These are phyloP conservation scores for Chaetodon trifascialis DNA, from an alignment of 2,113 vertebrate species.

Conservation along the genomic window DNA sequence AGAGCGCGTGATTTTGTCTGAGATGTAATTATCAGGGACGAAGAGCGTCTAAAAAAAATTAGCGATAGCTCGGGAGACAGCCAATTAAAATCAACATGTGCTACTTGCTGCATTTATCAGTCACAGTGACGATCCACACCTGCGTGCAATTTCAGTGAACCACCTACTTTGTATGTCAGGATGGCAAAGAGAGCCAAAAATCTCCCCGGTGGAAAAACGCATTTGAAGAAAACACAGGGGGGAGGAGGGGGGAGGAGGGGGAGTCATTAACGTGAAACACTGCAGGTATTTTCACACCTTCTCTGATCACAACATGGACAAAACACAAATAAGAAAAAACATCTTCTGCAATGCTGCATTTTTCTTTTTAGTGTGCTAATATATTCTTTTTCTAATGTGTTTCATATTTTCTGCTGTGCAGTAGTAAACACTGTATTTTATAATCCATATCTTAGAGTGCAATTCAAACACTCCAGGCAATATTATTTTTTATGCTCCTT, in stretches of 20 bases:
- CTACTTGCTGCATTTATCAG: slow-evolving; percentile 15
- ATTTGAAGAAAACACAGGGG: slow-evolving; percentile 17
- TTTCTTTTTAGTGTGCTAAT: too few relatives aligned
- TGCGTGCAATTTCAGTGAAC: slow-evolving; percentile 33
- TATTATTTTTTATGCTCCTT: too few relatives aligned
- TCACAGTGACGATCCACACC: slow-evolving; percentile 14
- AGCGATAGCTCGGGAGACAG: background rate
- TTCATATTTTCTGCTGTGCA: too few relatives aligned
- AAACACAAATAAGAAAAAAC: too few relatives aligned
- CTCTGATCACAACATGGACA: background rate
- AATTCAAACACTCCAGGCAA: too few relatives aligned
- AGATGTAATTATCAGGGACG: slow-evolving; percentile 16
- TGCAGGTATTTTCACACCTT: slow-evolving; percentile 4
- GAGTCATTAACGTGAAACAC: slow-evolving; percentile 33
- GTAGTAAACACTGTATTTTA: too few relatives aligned
- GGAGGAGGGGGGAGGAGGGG: slow-evolving; percentile 19
- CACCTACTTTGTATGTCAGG: slow-evolving; percentile 24
- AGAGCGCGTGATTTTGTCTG: background rate
- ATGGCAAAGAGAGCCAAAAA: background rate
- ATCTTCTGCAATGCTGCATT: too few relatives aligned
- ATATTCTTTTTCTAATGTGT: too few relatives aligned
- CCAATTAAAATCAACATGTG: slow-evolving; percentile 35
- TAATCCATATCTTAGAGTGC: too few relatives aligned
- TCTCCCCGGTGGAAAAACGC: slow-evolving; percentile 23
- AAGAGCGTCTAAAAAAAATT: background rate